A percentile compares a stretch with the other conserved stretches of the same genome.
Evolutionary conservation across 1,140 invertebrate species (phyloP).

Genomic region (Caenorhabditis elegans): DNA sequence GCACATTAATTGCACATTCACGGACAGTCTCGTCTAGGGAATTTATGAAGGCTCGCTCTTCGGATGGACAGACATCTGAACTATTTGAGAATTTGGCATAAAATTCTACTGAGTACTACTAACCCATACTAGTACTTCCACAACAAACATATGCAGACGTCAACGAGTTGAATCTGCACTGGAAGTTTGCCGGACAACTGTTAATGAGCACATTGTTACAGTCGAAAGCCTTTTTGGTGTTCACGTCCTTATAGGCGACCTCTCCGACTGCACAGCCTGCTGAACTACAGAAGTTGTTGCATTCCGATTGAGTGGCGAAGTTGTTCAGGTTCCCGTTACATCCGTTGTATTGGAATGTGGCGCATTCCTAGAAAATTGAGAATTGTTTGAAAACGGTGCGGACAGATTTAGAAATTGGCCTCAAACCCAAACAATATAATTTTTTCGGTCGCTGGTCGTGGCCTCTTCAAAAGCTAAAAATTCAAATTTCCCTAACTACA

Average conservation of each 20-base stretch:
- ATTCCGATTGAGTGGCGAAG: slow-evolving; percentile 56
- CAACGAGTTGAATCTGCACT: slow-evolving; percentile 54
- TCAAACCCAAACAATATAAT: too few species aligned
- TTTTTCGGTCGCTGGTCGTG: too few species aligned
- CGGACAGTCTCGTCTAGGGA: slow-evolving; percentile 58
- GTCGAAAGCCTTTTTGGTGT: slow-evolving; percentile 55
- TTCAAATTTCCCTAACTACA: too few species aligned
- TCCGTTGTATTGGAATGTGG: slow-evolving; percentile 55
- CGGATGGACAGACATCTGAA: slow-evolving; percentile 56
- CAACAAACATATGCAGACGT: slow-evolving; percentile 60
- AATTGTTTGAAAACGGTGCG: too few species aligned
- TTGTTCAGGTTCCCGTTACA: slow-evolving; percentile 62
- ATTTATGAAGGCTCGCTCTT: slow-evolving; percentile 62
- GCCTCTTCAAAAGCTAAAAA: too few species aligned
- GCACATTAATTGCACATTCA: slow-evolving; percentile 61
- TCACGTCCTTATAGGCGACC: slow-evolving; percentile 60
- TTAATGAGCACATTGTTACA: slow-evolving; percentile 55
- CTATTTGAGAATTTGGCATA: neutral
- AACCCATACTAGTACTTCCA: slow-evolving; percentile 51
- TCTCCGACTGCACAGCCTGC: slow-evolving; percentile 60
- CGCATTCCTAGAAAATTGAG: slow-evolving; percentile 52
- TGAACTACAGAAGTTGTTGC: slow-evolving; percentile 61
- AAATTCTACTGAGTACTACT: neutral
- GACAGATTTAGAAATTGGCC: too few species aligned
- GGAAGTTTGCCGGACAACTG: slow-evolving; percentile 56